These are phyloP conservation scores for Goniozus legneri DNA, from an alignment of 1,140 invertebrate genomes.

Conservation along the genomic window DNA sequence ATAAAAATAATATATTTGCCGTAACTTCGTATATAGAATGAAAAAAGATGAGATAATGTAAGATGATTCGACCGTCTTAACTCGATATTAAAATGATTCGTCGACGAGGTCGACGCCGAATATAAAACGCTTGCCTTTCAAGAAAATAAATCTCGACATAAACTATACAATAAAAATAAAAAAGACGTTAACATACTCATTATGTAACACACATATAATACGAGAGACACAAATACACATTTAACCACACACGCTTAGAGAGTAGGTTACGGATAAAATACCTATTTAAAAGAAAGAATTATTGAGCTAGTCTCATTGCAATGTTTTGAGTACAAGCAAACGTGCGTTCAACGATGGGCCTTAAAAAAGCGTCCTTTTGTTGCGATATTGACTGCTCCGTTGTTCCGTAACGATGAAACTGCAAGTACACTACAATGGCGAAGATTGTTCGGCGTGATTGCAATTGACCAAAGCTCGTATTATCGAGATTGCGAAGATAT, in stretches of 20 bases:
- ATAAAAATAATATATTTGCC: conserved; percentile 22
- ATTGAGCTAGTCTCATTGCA: conserved; percentile 40
- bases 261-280: conserved; percentile 6
- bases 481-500: no score
- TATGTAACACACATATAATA: no score
- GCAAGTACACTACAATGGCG: no score
- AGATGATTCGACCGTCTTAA: neutral
- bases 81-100: neutral
- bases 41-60: conserved; percentile 10
- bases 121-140: conserved; percentile 38
- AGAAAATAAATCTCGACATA: conserved; percentile 27
- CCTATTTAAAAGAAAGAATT: no score
- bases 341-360: conserved; percentile 20
- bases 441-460: no score
- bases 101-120: conserved; percentile 5
- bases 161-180: conserved; percentile 22
- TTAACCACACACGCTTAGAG: conserved; percentile 9
- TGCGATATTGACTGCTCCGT: no score
- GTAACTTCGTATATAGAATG: conserved; percentile 34
- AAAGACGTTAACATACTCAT: conserved; percentile 18
- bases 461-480: no score
- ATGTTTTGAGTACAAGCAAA: conserved; percentile 38
- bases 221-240: conserved; percentile 22
- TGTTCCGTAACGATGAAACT: no score
- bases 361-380: no score